phyloP scores from a whole-genome alignment of 2,113 vertebrate species.

The Columba janthina region DNA sequence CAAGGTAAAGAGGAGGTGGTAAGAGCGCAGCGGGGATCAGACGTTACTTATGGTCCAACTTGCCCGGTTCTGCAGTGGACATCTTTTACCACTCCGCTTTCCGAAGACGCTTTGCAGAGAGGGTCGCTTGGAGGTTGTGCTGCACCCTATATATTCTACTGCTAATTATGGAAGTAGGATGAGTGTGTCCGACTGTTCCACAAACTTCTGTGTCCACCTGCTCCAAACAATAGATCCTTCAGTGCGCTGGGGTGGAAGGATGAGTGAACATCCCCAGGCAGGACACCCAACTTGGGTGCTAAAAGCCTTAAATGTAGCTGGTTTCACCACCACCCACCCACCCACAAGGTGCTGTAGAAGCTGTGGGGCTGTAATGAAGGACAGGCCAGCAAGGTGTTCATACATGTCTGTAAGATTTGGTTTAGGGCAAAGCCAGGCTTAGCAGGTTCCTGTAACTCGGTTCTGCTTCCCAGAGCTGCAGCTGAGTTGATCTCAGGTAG shows the following conservation, averaged over 20 bases:
- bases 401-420: not conserved
- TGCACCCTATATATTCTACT: not conserved
- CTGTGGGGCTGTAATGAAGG: accelerated
- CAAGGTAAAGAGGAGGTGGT: conserved; percentile 36
- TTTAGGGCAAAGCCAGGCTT: not conserved
- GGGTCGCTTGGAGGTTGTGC: conserved; percentile 20
- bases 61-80: not conserved
- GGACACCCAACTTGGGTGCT: not conserved
- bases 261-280: not conserved
- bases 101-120: not conserved
- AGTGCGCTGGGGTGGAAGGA: not conserved
- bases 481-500: not conserved
- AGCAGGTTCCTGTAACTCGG: not conserved
- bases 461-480: not conserved
- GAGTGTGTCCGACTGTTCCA: not conserved
- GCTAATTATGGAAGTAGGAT: not conserved
- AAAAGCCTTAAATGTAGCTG: not conserved
- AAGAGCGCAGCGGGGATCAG: conserved; percentile 12
- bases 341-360: not conserved
- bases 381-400: accelerated
- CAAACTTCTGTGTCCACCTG: not conserved
- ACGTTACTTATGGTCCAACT: not conserved
- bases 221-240: not conserved
- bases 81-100: not conserved
- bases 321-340: accelerated